Base-by-base conservation (phyloP, 2,113 vertebrate genomes). In the Amphiprion ocellaris region DNA sequence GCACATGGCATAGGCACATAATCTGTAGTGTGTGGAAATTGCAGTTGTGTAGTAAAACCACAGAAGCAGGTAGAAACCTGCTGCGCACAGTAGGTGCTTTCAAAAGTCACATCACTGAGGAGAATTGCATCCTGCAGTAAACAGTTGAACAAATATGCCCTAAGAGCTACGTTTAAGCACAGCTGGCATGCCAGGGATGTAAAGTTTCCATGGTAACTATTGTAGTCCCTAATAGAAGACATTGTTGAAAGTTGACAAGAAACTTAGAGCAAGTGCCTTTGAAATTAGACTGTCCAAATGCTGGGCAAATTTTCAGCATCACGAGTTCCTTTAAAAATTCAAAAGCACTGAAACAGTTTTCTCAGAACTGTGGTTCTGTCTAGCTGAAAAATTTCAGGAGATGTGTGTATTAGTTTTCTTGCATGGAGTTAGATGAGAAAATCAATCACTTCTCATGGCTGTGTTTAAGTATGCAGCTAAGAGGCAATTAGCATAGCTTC, bases 11-110 rank as follows among this genome's bases (percentile, higher is more conserved):
- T 4, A 49, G 4, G 47, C 28, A 30, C 17, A 37, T 10, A 26
- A 39, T 44, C 11, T 41, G 30, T 30, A 30, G 30, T 30, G 30
- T 30, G 24, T 53, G 61, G 1, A 4, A 21, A 41, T 52, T 30
- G 33, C 41, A 24, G 62, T 19, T 28, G 2, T 26, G 17, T 28
- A 2, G 30, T 54, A 14, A 26, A 54, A 39, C 28, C 30, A 16
- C 10, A 39, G 26, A 28, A 47, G 19, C 54, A 64, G 15, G 46
- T 47, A 54, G 26, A 39, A 77, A 54, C 41, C 28, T 56, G 68
- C 30, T 21, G 56, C 14, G 11, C n/a, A 28, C 19, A 23, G 28
- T 2, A 10, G n/a, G 19, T 24, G 15, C 15, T 12, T 37, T 37
- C 33, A 37, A 37, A 37, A 37, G 33, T 37, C 33, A 37, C 9